Base-by-base conservation (phyloP, 2,113 vertebrate species). In the Myrmecobius fasciatus region DNA sequence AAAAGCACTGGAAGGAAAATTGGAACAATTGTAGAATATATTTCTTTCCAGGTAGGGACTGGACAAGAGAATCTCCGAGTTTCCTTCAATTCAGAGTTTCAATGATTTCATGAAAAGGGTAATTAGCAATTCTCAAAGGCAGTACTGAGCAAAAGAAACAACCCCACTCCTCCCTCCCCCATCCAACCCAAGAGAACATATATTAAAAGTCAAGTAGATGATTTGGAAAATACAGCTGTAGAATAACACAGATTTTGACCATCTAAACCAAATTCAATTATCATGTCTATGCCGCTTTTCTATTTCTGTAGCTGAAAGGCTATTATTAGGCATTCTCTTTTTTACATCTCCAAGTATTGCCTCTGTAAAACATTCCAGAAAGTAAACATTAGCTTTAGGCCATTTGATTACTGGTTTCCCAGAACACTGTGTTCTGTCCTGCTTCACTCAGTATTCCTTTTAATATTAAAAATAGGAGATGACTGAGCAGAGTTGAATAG, bases 231-330 rank as follows among this genome's bases (percentile, higher is more conserved):
- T 99, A 98, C 98, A 99, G 98, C 98, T 98, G 98, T 98, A 98
- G 97, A 97, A 98, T 97, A 98, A 98, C 98, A 96, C 97, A 92
- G 98, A 98, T 98, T 98, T 98, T 98, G 98, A 98, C 98, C 98
- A 98, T 98, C 98, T 96, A 98, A 98, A 98, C 98, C 98, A 98
- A 98, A 98, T 98, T 98, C 98, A 98, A 98, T 99, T 98, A 98
- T 98, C 98, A 98, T 98, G 98, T 98, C 98, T 98, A 98, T 98
- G 96, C 97, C 95, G 98, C 98, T 98, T 98, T 98, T 98, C 98
- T 98, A 96, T 98, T 98, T 98, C 98, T 95, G 97, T 98, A 97
- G 98, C 98, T 98, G 98, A 98, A 98, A 98, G 98, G 98, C 98
- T 98, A 98, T 99, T 98, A 98, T 99, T 99, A 98, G 98, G 98